Conservation (phyloP, 2,113 vertebrate genomes). For the Nibea coibor region DNA sequence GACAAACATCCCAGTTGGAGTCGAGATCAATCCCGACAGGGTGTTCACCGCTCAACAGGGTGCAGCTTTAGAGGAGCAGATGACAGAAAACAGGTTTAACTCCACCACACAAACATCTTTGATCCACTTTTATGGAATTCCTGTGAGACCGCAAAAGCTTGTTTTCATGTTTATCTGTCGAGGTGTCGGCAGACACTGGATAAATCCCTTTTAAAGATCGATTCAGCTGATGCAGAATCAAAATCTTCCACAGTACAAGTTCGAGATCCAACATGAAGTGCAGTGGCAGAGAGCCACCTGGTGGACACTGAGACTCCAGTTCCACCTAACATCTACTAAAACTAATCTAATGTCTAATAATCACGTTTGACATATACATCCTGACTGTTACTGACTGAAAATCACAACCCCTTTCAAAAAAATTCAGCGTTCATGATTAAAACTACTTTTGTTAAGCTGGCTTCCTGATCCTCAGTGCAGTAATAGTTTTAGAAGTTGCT, state of each 20-base stretch:
- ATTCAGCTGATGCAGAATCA: neutral
- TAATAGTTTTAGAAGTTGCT: neutral
- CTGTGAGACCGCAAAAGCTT: neutral
- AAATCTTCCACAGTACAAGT: neutral
- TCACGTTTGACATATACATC: neutral
- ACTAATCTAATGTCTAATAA: neutral
- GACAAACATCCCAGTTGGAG: neutral
- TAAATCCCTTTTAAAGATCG: neutral
- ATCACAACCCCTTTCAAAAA: neutral
- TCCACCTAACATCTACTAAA: neutral
- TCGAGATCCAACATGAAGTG: neutral
- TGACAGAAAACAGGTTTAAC: neutral
- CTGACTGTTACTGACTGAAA: neutral
- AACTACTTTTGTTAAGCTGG: neutral
- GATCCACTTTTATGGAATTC: neutral
- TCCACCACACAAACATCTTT: neutral
- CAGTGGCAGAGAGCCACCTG: constrained; percentile 73
- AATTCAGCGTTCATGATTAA: neutral
- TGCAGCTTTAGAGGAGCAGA: constrained; percentile 9
- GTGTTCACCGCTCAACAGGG: constrained; percentile 13
- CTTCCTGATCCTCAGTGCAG: neutral
- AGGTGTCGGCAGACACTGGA: neutral
- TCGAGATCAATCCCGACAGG: neutral
- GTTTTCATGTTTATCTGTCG: neutral
- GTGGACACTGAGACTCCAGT: constrained; percentile 63